Conservation (phyloP, 2,888 invertebrate species). For the Lissonota sp. region DNA sequence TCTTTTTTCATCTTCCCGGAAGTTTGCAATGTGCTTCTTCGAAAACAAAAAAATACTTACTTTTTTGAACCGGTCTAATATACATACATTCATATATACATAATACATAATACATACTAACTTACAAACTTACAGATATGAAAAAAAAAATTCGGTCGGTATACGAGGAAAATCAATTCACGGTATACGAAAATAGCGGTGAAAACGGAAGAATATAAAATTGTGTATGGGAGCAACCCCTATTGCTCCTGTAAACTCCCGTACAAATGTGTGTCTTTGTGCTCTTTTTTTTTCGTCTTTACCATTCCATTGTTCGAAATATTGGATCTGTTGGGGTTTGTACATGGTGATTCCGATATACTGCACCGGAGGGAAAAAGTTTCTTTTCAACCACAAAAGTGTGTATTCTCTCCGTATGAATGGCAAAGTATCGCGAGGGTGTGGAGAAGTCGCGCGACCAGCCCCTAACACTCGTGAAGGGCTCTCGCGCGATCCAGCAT, state of each 20-base stretch:
- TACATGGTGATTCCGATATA: slow-evolving; percentile 20
- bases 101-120: slow-evolving; percentile 27
- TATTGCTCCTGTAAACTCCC: slow-evolving; percentile 1
- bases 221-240: slow-evolving; percentile 26
- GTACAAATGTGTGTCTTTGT: slow-evolving; percentile 17
- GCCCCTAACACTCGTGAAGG: slow-evolving; percentile 39
- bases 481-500: not conserved
- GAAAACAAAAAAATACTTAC: no score
- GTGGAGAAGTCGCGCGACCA: slow-evolving; percentile 19
- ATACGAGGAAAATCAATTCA: slow-evolving; percentile 45
- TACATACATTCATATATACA: no score
- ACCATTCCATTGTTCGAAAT: slow-evolving; percentile 51
- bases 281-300: slow-evolving; percentile 34
- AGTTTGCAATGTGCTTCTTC: no score
- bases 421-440: slow-evolving; percentile 28
- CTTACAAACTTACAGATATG: not conserved
- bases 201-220: slow-evolving; percentile 43
- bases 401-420: slow-evolving; percentile 37
- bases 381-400: slow-evolving; percentile 42
- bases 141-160: not conserved
- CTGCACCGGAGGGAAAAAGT: slow-evolving; percentile 23
- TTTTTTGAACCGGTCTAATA: no score
- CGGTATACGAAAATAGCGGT: slow-evolving; percentile 27
- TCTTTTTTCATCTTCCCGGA: no score
- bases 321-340: slow-evolving; percentile 45